These are phyloP conservation scores for Centroberyx gerrardi DNA, from an alignment of 2,797 vertebrate genomes.

Conservation along the genomic window DNA sequence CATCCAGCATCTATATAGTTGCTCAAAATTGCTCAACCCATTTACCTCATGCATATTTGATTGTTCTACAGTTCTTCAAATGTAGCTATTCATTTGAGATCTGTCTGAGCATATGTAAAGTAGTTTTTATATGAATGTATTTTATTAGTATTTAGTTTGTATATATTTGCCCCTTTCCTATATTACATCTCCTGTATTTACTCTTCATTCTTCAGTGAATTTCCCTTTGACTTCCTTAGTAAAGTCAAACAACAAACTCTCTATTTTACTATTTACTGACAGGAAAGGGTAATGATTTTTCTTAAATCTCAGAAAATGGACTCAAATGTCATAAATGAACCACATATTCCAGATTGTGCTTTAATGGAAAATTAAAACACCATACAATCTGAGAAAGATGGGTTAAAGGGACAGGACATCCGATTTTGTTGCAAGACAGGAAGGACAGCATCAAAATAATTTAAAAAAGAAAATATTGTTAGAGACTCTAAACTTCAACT, in stretches of 20 bases:
- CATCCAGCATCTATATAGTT: too few species aligned
- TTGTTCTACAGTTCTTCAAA: too few species aligned
- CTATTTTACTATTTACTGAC: background rate
- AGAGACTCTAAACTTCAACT: background rate
- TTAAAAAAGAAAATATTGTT: background rate
- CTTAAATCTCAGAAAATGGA: background rate
- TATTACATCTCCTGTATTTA: too few species aligned
- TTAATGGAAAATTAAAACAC: background rate
- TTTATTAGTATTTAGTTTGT: too few species aligned
- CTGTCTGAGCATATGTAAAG: too few species aligned
- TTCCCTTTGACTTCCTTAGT: background rate
- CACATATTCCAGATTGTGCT: background rate
- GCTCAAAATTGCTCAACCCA: too few species aligned
- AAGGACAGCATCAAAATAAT: background rate
- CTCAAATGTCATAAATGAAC: background rate
- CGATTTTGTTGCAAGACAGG: background rate
- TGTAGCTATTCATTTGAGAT: too few species aligned
- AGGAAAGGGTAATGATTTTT: background rate
- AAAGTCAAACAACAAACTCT: background rate
- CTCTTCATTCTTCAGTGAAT: too few species aligned
- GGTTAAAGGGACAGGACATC: background rate
- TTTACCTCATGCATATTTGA: too few species aligned
- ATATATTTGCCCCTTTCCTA: too few species aligned
- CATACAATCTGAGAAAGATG: background rate
- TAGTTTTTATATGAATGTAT: too few species aligned